Percentiles rank a stretch among this genome's conserved stretches.
Evolutionary conservation across 2,797 vertebrate genomes (phyloP).

Genomic region (Hippopotamyrus pictus): DNA sequence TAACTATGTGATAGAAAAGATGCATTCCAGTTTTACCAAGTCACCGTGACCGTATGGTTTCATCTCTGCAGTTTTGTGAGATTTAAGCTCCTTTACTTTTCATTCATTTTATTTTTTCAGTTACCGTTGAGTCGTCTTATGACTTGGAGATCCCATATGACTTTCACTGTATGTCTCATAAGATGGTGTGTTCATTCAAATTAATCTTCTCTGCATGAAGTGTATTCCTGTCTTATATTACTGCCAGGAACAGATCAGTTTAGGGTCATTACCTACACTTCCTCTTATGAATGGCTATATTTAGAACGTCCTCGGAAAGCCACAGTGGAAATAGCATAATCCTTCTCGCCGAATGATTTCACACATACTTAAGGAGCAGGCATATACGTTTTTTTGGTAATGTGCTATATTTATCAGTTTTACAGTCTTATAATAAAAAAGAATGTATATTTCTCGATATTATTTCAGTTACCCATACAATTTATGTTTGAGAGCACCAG

Average conservation of each 20-base stretch:
- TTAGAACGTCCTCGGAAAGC: constrained; percentile 59
- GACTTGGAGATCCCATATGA: neutral
- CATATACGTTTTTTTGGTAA: neutral
- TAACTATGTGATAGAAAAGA: neutral
- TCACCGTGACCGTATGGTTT: no score
- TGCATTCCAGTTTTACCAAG: neutral
- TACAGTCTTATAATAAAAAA: neutral
- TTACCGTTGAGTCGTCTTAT: constrained; percentile 15
- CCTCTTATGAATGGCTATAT: constrained; percentile 60
- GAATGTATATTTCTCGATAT: neutral
- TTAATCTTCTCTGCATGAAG: neutral
- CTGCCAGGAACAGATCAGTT: constrained; percentile 45
- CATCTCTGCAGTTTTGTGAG: neutral
- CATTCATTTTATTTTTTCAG: neutral
- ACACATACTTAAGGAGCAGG: constrained; percentile 26
- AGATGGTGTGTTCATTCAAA: neutral
- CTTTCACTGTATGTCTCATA: neutral
- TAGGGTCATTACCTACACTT: constrained; percentile 65
- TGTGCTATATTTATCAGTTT: constrained; percentile 3
- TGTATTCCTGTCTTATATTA: constrained; percentile 31
- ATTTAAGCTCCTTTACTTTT: neutral
- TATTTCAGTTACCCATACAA: neutral
- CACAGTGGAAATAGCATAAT: constrained; percentile 58
- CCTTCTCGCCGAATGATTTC: constrained; percentile 42
- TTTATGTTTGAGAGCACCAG: neutral